These are phyloP conservation scores for Sabellastarte sp. DNA, from an alignment of 2,888 invertebrate genomes.

Conservation along the genomic window DNA sequence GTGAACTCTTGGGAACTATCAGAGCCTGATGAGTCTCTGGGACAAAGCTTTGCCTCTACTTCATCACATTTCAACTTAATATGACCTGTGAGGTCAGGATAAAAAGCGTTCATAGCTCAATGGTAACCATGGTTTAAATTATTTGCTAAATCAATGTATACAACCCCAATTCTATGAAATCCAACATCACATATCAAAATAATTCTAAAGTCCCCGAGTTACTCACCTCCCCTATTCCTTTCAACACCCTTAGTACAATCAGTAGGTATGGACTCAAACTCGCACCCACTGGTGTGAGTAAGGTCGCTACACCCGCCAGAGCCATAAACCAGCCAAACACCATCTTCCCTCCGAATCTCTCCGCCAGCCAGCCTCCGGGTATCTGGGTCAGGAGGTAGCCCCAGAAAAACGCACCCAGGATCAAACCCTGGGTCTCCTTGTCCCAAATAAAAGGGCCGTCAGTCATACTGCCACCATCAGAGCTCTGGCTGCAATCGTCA, in stretches of 20 bases:
- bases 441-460: constrained; percentile 52
- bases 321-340: constrained; percentile 53
- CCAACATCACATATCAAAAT: no score
- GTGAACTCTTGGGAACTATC: no score
- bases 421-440: constrained; percentile 43
- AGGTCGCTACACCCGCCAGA: constrained; percentile 37
- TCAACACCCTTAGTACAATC: constrained; percentile 37
- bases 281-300: constrained; percentile 44
- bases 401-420: constrained; percentile 56
- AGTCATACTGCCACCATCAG: constrained; percentile 6
- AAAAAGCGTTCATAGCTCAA: no score
- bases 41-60: no score
- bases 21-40: no score
- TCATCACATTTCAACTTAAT: no score
- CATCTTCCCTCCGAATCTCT: constrained; percentile 80
- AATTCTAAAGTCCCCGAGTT: no score
- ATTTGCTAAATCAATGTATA: no score
- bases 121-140: no score
- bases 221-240: constrained; percentile 44
- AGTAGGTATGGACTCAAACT: constrained; percentile 36
- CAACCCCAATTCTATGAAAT: no score
- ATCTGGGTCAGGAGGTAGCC: constrained; percentile 56
- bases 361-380: constrained; percentile 66
- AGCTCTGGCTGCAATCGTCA: no score
- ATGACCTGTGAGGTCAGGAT: no score